Percentiles rank a stretch among this genome's conserved stretches.
Evolutionary conservation across 2,888 invertebrate species (phyloP).

Genomic region (Yponomeuta plumbellus): DNA sequence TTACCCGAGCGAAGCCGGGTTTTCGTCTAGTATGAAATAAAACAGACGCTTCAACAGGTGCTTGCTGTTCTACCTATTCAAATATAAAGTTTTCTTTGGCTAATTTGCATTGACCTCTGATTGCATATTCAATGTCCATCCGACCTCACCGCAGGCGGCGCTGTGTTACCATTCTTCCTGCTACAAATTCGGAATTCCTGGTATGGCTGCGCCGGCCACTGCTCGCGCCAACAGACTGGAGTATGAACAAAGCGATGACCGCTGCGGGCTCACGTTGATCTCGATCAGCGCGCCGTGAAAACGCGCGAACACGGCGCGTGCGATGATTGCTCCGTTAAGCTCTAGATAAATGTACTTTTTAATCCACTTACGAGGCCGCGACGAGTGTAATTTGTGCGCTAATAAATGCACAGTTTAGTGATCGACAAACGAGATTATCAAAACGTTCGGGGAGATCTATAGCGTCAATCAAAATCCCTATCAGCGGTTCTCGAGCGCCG

Average conservation of each 20-base stretch:
- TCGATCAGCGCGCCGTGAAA: background rate
- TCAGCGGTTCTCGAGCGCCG: background rate
- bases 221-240: background rate
- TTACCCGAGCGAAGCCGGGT: too few relatives aligned
- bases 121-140: conserved; percentile 12
- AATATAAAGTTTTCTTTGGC: background rate
- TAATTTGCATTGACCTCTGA: conserved; percentile 3
- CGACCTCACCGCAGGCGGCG: background rate
- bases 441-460: background rate
- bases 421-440: conserved; percentile 2
- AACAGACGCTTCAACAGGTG: conserved; percentile 21
- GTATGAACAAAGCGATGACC: too few relatives aligned
- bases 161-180: background rate
- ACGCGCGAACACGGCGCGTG: background rate
- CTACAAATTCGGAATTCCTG: background rate
- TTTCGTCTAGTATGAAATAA: too few relatives aligned
- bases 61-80: conserved; percentile 10
- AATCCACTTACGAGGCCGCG: conserved; percentile 1
- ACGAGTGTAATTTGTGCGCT: conserved; percentile 7
- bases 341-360: conserved; percentile 11
- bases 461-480: conserved; percentile 16
- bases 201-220: background rate
- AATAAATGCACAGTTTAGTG: conserved; percentile 8
- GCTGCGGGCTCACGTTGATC: background rate
- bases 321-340: conserved; percentile 10